Evolutionary conservation across 2,888 invertebrate species (phyloP), one percentile per base, ranked within the genome.

Genomic region (Drosophila trichaetosa): DNA sequence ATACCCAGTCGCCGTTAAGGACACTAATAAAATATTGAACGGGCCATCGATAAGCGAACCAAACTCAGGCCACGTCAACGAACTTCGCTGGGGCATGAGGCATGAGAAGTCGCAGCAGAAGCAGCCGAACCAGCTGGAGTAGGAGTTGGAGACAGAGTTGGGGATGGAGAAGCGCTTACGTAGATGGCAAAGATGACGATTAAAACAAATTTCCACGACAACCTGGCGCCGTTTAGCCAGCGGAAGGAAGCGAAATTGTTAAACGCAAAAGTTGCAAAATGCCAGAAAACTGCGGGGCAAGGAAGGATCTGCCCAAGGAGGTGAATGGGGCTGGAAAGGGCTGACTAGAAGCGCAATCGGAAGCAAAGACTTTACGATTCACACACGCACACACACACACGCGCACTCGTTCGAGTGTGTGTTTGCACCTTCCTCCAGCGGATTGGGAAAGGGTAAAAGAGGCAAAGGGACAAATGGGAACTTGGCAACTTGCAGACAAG

Each of bases 401-500:
- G 46, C n/a, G 31, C 54, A 65, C 48, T 49, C n/a, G 31, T 34
- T 49, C 63, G 69, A 65, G 67, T 74, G 69, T 79, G 76, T 79
- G 79, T 61, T 75, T 76, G 76, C 89, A 80, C 74, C 74, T 74
- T 75, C 33, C 40, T 31, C 1, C 16, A 27, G 31, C 56, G 48
- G 34, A 11, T 24, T 34, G 61, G 31, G 51, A 10, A 7, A 2
- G 49, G 18, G 42, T 11, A n/a, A 21, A 29, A n/a, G 46, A 2
- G 27, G 54, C 16, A 54, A 46, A 18, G 46, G 34, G 34, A 24
- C 6, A 36, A 53, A n/a, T 57, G 69, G 60, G 57, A 74, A 90
- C 90, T 90, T 90, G 89, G 87, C 90, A 89, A 90, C 68, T 91
- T 91, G 92, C 90, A 90, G 91, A 91, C 92, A 92, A 89, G 87